Evolutionary conservation across 2,113 vertebrate genomes (phyloP).

Genomic region (Ploceus nigricollis): DNA sequence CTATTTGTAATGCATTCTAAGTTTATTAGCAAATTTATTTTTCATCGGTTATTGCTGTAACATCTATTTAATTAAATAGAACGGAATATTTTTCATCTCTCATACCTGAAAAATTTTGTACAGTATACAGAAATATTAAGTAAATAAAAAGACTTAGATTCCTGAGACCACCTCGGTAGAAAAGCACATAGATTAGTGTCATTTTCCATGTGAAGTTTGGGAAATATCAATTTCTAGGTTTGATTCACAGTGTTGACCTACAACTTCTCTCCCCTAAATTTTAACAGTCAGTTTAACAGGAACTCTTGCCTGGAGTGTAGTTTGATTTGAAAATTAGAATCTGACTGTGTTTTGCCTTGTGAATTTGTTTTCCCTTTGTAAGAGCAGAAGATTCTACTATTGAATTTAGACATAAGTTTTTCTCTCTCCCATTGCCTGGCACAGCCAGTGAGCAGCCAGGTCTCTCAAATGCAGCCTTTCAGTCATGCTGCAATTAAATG

Average conservation of each 20-base stretch:
- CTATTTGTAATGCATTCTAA: not conserved
- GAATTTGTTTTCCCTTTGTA: not conserved
- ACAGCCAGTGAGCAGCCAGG: not conserved
- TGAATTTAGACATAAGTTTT: not conserved
- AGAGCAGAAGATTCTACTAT: not conserved
- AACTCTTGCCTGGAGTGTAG: not conserved
- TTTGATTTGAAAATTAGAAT: not conserved
- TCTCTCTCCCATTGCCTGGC: not conserved
- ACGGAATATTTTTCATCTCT: not conserved
- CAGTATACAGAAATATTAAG: not conserved
- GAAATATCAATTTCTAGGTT: not conserved
- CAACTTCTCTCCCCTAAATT: not conserved
- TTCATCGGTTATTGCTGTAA: not conserved
- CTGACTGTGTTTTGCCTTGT: not conserved
- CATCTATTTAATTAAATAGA: not conserved
- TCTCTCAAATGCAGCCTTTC: not conserved
- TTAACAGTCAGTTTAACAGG: not conserved
- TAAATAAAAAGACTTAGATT: not conserved
- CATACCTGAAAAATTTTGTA: not conserved
- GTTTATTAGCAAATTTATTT: not conserved
- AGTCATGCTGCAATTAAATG: not conserved
- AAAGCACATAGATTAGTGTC: not conserved
- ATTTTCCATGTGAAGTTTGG: not conserved
- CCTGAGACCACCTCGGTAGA: not conserved
- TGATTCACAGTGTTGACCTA: not conserved